Conservation (phyloP, 2,113 vertebrate genomes). For the Bufo gargarizans region DNA sequence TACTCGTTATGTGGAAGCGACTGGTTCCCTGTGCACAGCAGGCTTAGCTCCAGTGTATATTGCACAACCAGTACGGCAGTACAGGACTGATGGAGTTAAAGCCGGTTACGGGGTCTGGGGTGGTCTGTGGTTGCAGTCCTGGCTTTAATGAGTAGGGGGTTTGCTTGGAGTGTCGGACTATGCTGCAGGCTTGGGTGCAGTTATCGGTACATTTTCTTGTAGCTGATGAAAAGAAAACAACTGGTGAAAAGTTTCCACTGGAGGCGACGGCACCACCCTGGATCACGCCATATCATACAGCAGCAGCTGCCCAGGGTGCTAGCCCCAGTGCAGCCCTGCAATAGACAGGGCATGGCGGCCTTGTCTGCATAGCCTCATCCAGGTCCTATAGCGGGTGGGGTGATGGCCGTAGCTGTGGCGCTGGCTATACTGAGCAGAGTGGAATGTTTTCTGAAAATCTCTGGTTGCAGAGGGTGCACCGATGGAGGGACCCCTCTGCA, state of each 20-base stretch:
- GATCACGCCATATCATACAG: neutral
- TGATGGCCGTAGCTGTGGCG: neutral
- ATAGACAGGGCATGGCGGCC: neutral
- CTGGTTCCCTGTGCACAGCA: neutral
- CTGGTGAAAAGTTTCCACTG: neutral
- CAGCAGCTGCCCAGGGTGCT: neutral
- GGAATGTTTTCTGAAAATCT: conserved; percentile 1
- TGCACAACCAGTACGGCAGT: neutral
- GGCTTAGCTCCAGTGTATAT: conserved; percentile 37
- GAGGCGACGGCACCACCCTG: neutral
- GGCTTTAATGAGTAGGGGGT: neutral
- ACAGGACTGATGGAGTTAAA: conserved; percentile 1
- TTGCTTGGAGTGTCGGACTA: neutral
- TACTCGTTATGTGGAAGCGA: neutral
- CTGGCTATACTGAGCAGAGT: neutral
- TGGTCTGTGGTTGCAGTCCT: conserved; percentile 38
- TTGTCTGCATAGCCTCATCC: neutral
- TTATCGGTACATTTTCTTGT: conserved; percentile 15
- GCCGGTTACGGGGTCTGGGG: neutral
- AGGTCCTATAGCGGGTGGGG: neutral
- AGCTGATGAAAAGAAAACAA: conserved; percentile 27
- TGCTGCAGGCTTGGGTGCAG: conserved; percentile 15
- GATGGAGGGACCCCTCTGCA: neutral
- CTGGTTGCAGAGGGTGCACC: neutral
- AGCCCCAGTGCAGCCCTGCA: neutral